Evolutionary conservation across 2,113 vertebrate genomes (phyloP), one percentile per base, ranked within the genome.

Genomic region (Rhea americana): DNA sequence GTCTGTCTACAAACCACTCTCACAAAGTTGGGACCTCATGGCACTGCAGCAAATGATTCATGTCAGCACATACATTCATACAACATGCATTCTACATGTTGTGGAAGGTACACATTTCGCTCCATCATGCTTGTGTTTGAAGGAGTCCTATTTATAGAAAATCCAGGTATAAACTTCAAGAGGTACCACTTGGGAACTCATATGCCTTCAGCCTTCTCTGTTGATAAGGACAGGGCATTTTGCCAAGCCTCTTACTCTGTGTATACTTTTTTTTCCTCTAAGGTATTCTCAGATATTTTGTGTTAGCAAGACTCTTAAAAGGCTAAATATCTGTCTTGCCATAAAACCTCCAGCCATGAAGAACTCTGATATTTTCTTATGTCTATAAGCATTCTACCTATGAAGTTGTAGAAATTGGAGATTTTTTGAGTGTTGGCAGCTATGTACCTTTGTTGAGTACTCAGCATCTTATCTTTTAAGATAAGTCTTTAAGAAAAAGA

Each of bases 101-200:
- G 73, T 78, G 65, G 62, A 63, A 83, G 61, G 41, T 25, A 22
- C 3, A 5, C 0, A 3, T n/a, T 82, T 85, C 85, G 25, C 43
- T 82, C 78, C 21, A 24, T 51, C 47, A 0, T 0, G 62, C 30
- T 15, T 47, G 28, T 72, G 47, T 55, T 89, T 72, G 24, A 78
- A 18, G 17, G 30, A 9, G 26, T 20, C 17, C 6, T 11, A 4
- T 78, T 59, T 82, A n/a, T 58, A 87, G n/a, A 76, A 8, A n/a
- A 72, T 85, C 82, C 58, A 47, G 37, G 28, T 72, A 72, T 59
- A 24, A 94, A 55, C 22, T 45, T 85, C 26, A 74, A 83, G 50
- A 89, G 20, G 21, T 75, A n/a, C 19, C 13, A 3, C 0, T 1
- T 1, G 35, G 45, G 12, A 66, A 79, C 0, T 7, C 59, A 77